phyloP scores from a whole-genome alignment of 2,888 invertebrate genomes.

The Drosophila diplacantha region DNA sequence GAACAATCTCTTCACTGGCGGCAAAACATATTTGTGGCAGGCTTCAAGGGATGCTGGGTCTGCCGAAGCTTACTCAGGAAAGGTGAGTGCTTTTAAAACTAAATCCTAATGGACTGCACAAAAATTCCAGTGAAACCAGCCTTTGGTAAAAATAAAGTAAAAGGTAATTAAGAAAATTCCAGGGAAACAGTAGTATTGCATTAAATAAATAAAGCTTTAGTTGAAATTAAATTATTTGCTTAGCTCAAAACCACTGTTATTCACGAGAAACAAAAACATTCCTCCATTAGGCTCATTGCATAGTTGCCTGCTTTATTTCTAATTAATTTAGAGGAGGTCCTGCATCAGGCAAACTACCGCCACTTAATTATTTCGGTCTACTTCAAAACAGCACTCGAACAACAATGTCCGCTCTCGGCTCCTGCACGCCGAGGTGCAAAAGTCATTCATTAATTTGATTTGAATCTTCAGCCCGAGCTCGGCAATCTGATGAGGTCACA shows the following conservation, averaged over 20 bases:
- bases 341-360: background rate
- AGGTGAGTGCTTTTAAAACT: background rate
- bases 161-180: background rate
- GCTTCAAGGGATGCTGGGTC: too few species aligned
- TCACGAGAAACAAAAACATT: background rate
- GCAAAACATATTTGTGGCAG: slow-evolving; percentile 14
- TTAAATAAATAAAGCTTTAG: too few species aligned
- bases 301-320: background rate
- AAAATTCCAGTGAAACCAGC: background rate
- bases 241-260: background rate
- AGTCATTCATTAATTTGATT: slow-evolving; percentile 50
- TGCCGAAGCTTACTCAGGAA: background rate
- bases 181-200: too few species aligned
- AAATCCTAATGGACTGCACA: background rate
- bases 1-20: slow-evolving; percentile 10
- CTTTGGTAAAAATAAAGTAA: background rate
- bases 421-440: slow-evolving; percentile 17
- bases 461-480: slow-evolving; percentile 25
- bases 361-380: slow-evolving; percentile 29
- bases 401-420: slow-evolving; percentile 15
- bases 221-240: background rate
- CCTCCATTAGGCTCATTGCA: background rate
- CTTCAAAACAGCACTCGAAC: slow-evolving; percentile 13
- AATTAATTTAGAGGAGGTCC: background rate
- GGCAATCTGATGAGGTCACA: slow-evolving; percentile 50